phyloP scores from a whole-genome alignment of 2,113 vertebrate species.

The Hippocampus barbouri region DNA sequence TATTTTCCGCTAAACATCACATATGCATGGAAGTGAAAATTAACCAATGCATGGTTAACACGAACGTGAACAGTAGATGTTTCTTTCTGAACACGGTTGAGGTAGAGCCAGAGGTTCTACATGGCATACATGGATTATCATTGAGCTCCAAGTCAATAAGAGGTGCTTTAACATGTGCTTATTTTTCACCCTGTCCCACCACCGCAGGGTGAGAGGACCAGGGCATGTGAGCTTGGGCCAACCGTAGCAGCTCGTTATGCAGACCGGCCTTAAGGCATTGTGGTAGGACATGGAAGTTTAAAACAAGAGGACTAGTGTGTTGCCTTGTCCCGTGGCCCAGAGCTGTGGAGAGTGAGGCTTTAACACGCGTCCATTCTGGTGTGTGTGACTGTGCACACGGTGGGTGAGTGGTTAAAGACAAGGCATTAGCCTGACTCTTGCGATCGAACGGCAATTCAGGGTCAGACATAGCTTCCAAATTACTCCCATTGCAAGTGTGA shows the following conservation, averaged over 20 bases:
- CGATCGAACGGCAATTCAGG: conserved; percentile 46
- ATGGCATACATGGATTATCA: conserved; percentile 41
- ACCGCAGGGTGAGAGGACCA: conserved; percentile 63
- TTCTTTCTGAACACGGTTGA: conserved; percentile 36
- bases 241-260: conserved; percentile 68
- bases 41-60: conserved; percentile 7
- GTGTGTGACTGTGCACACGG: conserved; percentile 67
- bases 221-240: conserved; percentile 69
- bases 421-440: conserved; percentile 61
- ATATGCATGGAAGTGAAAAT: conserved; percentile 7
- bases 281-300: conserved; percentile 64
- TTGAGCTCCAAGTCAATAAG: conserved; percentile 60
- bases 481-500: conserved; percentile 27
- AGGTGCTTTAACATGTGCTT: conserved; percentile 63
- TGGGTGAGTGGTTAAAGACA: conserved; percentile 64
- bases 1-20: background rate
- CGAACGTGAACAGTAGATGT: conserved; percentile 35
- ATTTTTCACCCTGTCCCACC: conserved; percentile 60
- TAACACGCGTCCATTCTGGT: conserved; percentile 70
- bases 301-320: conserved; percentile 71
- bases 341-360: conserved; percentile 66
- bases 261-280: conserved; percentile 60
- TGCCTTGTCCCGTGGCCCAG: conserved; percentile 59
- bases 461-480: conserved; percentile 48
- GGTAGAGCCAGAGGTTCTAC: conserved; percentile 39